These are phyloP conservation scores for Scaptomyza cyrtandrae DNA, from an alignment of 2,888 invertebrate species.

Conservation along the genomic window DNA sequence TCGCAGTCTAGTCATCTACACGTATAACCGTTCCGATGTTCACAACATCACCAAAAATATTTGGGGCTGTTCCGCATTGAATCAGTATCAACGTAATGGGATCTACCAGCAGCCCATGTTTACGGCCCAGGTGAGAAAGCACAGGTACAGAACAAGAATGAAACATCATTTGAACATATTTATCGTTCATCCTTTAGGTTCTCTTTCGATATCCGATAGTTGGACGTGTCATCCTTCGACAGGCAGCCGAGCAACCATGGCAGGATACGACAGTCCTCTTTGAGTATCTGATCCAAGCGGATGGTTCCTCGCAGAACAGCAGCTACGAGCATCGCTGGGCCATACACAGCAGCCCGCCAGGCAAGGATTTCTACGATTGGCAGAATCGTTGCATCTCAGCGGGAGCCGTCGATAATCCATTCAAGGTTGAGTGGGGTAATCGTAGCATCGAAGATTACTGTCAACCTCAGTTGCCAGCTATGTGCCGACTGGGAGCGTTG, in stretches of 20 bases:
- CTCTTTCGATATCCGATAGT: slow-evolving; percentile 94
- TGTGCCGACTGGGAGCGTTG: slow-evolving; percentile 92
- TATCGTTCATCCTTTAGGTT: slow-evolving; percentile 85
- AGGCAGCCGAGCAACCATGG: slow-evolving; percentile 91
- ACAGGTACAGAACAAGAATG: too few species aligned
- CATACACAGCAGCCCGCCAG: slow-evolving; percentile 91
- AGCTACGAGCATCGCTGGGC: slow-evolving; percentile 92
- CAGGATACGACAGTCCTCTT: slow-evolving; percentile 93
- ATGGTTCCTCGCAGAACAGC: slow-evolving; percentile 91
- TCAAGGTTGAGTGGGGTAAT: slow-evolving; percentile 88
- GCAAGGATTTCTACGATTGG: slow-evolving; percentile 96
- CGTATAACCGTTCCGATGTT: slow-evolving; percentile 77
- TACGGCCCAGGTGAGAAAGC: slow-evolving; percentile 88
- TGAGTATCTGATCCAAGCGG: slow-evolving; percentile 94
- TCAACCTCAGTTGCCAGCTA: slow-evolving; percentile 86
- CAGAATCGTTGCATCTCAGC: slow-evolving; percentile 92
- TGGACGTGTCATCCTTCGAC: slow-evolving; percentile 92
- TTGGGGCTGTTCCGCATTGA: slow-evolving; percentile 87
- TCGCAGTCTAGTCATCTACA: slow-evolving; percentile 87
- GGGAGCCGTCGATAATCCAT: slow-evolving; percentile 91
- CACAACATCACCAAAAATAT: slow-evolving; percentile 78
- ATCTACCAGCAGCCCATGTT: slow-evolving; percentile 89
- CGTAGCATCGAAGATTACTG: slow-evolving; percentile 87
- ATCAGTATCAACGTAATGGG: slow-evolving; percentile 87
- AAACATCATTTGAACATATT: neutral